Percentiles rank a stretch among this genome's conserved stretches.
These are phyloP conservation scores for Narcine bancroftii DNA, from an alignment of 2,113 vertebrate genomes.

Conservation along the genomic window DNA sequence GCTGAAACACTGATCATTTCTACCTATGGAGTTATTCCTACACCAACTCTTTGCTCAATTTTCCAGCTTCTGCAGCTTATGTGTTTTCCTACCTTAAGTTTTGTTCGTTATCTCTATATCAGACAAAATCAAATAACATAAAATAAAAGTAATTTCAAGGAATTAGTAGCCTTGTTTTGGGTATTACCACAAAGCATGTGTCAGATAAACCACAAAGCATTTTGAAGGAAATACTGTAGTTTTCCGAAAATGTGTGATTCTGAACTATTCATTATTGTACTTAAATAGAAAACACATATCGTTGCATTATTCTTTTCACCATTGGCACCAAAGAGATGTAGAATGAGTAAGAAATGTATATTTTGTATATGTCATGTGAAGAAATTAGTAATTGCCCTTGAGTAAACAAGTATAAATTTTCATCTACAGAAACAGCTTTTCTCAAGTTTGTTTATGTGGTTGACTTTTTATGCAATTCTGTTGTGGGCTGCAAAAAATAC, in stretches of 20 bases:
- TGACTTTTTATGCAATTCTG: neutral
- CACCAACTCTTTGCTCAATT: no score
- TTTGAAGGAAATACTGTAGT: neutral
- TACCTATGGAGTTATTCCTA: no score
- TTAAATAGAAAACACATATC: neutral
- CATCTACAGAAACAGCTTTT: neutral
- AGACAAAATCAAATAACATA: neutral
- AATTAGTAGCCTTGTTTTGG: neutral
- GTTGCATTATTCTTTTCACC: neutral
- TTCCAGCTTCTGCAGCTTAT: no score
- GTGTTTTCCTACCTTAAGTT: no score
- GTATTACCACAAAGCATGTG: no score
- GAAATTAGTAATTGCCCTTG: neutral
- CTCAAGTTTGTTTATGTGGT: neutral
- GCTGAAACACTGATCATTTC: no score
- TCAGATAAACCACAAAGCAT: slow-evolving; percentile 1
- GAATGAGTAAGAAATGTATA: neutral
- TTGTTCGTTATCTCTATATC: neutral
- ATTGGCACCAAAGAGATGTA: neutral
- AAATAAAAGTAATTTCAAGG: neutral
- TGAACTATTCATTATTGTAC: neutral
- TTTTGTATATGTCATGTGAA: neutral
- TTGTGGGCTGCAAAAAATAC: neutral
- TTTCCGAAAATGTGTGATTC: neutral
- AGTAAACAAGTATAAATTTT: neutral